Evolutionary conservation across 2,113 vertebrate genomes (phyloP).

Genomic region (Pelobates fuscus): DNA sequence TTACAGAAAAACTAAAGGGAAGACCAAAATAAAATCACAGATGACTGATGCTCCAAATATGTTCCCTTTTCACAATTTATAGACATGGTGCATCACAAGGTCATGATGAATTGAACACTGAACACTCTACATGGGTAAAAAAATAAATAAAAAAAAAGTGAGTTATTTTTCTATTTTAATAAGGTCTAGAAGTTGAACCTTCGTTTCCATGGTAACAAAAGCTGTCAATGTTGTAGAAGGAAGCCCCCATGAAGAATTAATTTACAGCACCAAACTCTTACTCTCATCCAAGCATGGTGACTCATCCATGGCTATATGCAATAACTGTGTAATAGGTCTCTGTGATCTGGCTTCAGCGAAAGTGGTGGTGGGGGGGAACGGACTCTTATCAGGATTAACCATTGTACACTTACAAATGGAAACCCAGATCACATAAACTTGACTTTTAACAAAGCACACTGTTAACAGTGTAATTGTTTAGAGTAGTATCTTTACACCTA

Average conservation of each 20-base stretch:
- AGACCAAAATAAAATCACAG: too few relatives aligned
- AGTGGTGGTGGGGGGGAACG: too few relatives aligned
- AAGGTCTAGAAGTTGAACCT: slow-evolving; percentile 22
- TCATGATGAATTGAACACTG: slow-evolving; percentile 21
- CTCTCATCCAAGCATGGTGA: slow-evolving; percentile 33
- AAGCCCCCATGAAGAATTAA: slow-evolving; percentile 25
- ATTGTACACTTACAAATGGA: too few relatives aligned
- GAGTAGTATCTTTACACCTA: too few relatives aligned
- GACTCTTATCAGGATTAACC: too few relatives aligned
- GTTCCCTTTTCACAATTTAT: neutral
- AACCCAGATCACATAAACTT: too few relatives aligned
- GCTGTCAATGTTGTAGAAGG: slow-evolving; percentile 11
- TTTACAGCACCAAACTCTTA: slow-evolving; percentile 38
- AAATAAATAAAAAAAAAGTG: neutral
- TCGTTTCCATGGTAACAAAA: slow-evolving; percentile 39
- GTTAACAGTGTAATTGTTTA: too few relatives aligned
- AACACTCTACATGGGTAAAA: slow-evolving; percentile 24
- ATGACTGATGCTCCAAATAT: neutral
- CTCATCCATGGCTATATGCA: slow-evolving; percentile 1
- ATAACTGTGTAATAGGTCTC: slow-evolving; percentile 15
- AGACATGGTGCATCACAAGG: slow-evolving; percentile 21
- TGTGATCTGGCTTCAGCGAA: neutral
- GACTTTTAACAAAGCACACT: too few relatives aligned
- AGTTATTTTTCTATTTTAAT: neutral
- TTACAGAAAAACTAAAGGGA: too few relatives aligned